Evolutionary conservation across 2,888 invertebrate genomes (phyloP), one percentile per base, ranked within the genome.

Genomic region (Deroplatys truncata): DNA sequence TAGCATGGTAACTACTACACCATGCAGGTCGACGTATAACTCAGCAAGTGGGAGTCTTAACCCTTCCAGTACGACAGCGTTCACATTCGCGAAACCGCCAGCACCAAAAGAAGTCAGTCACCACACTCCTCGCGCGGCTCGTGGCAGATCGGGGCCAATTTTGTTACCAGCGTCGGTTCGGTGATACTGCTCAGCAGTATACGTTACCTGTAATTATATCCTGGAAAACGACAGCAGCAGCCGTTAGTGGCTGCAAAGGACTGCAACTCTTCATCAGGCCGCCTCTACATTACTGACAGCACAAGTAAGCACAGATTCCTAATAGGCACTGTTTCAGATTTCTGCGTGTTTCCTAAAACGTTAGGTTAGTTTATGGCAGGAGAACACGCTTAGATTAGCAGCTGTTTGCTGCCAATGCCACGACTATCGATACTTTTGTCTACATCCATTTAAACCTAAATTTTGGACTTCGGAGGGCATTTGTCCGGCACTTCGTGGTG

Each of bases 401-500:
- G n/a, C n/a, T n/a, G n/a, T n/a, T n/a, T n/a, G n/a, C n/a, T n/a
- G n/a, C n/a, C n/a, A n/a, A n/a, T n/a, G 1, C 89, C 91, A 0
- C 82, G 92, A 0, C 88, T 91, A 0, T 84, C 92, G 0, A 91
- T 92, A 56, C 86, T n/a, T 93, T 10, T 92, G 92, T 7, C 89
- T 93, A 35, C 2, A 49, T 4, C 16, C 43, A 84, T 10, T 28
- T 28, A n/a, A n/a, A n/a, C n/a, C n/a, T n/a, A n/a, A n/a, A n/a
- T n/a, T n/a, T n/a, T n/a, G n/a, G n/a, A n/a, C 28, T 84, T 84
- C 9, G n/a, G 25, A 28, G n/a, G 9, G 28, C 10, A n/a, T 84
- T 84, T 8, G 91, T 92, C 93, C 0, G 92, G 93, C 86, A 92
- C n/a, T n/a, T n/a, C n/a, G n/a, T n/a, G n/a, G n/a, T n/a, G n/a